These are phyloP conservation scores for Pipistrellus pygmaeus DNA, from an alignment of 2,797 vertebrate species.

Conservation along the genomic window DNA sequence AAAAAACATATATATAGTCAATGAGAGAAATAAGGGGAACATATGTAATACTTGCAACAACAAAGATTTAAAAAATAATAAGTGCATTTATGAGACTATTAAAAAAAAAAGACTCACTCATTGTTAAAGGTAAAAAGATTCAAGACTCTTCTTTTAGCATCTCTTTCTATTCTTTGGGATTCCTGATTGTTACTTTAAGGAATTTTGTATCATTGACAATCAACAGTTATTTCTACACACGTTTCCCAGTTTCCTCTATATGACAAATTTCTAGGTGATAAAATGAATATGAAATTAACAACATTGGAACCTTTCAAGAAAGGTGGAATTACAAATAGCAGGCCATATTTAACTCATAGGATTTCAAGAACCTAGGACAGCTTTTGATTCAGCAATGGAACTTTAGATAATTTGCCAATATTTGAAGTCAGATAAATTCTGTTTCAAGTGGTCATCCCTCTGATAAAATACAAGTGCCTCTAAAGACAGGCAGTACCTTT, in stretches of 20 bases:
- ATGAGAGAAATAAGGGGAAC: too few relatives aligned
- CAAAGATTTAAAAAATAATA: too few relatives aligned
- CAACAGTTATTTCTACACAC: not conserved
- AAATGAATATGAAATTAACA: not conserved
- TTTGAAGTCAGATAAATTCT: not conserved
- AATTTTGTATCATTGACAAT: not conserved
- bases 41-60: too few relatives aligned
- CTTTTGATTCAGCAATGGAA: not conserved
- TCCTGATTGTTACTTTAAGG: not conserved
- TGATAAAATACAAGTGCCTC: not conserved
- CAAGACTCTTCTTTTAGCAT: not conserved
- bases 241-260: not conserved
- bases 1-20: too few relatives aligned
- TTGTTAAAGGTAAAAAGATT: not conserved
- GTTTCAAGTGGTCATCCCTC: not conserved
- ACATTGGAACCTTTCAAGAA: not conserved
- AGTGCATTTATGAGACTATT: too few relatives aligned
- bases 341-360: not conserved
- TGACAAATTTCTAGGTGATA: not conserved
- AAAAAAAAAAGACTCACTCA: not conserved
- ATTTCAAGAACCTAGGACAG: not conserved
- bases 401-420: not conserved
- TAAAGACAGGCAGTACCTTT: not conserved
- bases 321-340: not conserved
- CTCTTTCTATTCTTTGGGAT: not conserved